Evolutionary conservation across 1,140 invertebrate genomes (phyloP), one percentile per base, ranked within the genome.

Genomic region (Tetramorium simillimum): DNA sequence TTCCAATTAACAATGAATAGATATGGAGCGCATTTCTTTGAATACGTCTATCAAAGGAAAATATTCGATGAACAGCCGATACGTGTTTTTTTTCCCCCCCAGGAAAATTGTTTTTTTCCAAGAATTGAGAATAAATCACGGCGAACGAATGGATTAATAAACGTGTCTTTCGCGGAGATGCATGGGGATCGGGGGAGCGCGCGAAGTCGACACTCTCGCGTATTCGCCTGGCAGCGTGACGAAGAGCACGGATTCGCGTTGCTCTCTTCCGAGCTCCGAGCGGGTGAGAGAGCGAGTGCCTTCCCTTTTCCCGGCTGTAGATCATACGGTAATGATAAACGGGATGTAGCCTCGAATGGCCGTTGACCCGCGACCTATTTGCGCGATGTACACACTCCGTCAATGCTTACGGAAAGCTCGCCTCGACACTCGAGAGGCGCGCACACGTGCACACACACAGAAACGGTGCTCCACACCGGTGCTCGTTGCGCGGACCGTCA

Each of bases 361-460:
- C 75, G 60, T 86, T 86, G 85, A 86, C 85, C 85, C 76, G 76
- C 85, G 85, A 86, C 85, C 85, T 86, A 86, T 86, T 86, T 86
- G 76, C 77, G 56, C 76, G 63, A 78, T 69, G 85, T 86, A 86
- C 85, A 80, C 63, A 80, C 75, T 86, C 75, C 63, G 85, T 86
- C 85, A 86, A 81, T 86, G 85, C 75, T 80, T 86, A 86, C 82
- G 46, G 62, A 84, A 84, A 84, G 80, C 80, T 81, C 77, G 33
- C 46, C 78, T 84, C 80, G 69, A 73, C 69, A 60, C 69, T 84
- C 69, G 67, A 82, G 67, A 51, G 24, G 51, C 21, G 51, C 21
- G 40, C 51, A 46, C 37, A 58, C 24, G 12, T 49, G 14, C 33
- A 2, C 33, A 56, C 33, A 56, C 21, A 56, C 3, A 80, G 82